These are phyloP conservation scores for Baronia brevicornis DNA, from an alignment of 2,888 invertebrate genomes.

Conservation along the genomic window DNA sequence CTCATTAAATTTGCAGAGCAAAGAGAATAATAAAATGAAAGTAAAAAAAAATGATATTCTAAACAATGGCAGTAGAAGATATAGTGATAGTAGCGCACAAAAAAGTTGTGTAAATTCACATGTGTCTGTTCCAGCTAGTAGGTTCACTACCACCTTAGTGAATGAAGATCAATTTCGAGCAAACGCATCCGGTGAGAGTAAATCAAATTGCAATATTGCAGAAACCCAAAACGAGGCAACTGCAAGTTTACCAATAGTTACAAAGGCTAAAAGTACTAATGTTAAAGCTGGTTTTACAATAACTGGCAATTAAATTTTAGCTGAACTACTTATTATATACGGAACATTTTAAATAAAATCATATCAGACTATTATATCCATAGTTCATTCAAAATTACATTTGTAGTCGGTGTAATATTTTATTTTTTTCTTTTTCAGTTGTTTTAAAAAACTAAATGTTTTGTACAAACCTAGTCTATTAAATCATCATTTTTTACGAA, in stretches of 20 bases:
- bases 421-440: too few species aligned
- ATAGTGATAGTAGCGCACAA: constrained; percentile 56
- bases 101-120: constrained; percentile 39
- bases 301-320: constrained; percentile 33
- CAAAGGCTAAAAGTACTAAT: constrained; percentile 46
- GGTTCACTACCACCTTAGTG: constrained; percentile 62
- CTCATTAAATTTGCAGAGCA: constrained; percentile 41
- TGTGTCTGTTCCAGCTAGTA: constrained; percentile 36
- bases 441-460: too few species aligned
- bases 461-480: too few species aligned
- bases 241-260: constrained; percentile 35
- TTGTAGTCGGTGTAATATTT: too few species aligned
- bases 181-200: constrained; percentile 36
- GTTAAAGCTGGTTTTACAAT: constrained; percentile 58
- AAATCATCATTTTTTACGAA: too few species aligned
- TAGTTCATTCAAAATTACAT: too few species aligned
- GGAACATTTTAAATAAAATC: too few species aligned
- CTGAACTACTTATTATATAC: too few species aligned
- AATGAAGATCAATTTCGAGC: constrained; percentile 44
- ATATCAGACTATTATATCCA: too few species aligned
- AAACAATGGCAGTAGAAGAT: constrained; percentile 55
- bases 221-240: constrained; percentile 12
- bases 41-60: constrained; percentile 41
- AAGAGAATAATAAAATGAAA: constrained; percentile 34
- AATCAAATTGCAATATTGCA: constrained; percentile 32